These are phyloP conservation scores for Anneissia japonica DNA, from an alignment of 35 echinoderm and acorn worm genomes.

Conservation along the genomic window DNA sequence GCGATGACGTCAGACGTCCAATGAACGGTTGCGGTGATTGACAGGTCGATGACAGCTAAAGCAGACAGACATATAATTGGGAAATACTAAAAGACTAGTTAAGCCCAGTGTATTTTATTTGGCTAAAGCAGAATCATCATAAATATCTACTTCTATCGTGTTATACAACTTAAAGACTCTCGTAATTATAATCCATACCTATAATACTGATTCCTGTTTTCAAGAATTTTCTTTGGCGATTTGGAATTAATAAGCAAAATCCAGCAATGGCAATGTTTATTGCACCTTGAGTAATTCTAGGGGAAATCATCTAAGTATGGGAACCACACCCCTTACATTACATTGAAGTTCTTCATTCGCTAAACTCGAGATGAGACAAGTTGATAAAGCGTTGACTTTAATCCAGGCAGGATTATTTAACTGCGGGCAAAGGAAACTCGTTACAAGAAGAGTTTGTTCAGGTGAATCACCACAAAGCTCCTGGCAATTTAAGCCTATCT, in stretches of 20 bases:
- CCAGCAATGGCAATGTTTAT: neutral
- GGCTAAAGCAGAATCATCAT: too few species aligned
- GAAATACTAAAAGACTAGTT: too few species aligned
- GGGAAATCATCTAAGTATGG: neutral
- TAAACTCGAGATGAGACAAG: neutral
- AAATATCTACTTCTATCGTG: too few species aligned
- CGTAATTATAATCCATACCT: too few species aligned
- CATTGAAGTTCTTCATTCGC: neutral
- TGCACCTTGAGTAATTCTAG: neutral
- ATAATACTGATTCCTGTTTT: neutral
- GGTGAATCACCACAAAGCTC: neutral
- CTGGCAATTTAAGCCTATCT: neutral
- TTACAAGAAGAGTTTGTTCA: neutral
- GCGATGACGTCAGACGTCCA: too few species aligned
- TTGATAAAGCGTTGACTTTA: neutral
- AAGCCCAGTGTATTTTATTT: too few species aligned
- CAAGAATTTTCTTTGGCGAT: too few species aligned
- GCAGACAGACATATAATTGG: too few species aligned
- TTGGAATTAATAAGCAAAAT: neutral
- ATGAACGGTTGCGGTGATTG: too few species aligned
- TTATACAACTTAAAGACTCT: too few species aligned
- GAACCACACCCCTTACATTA: neutral
- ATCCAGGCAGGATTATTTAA: neutral
- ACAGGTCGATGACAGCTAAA: too few species aligned
- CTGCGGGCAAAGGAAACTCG: neutral